Percentiles rank a stretch among this genome's conserved stretches.
Conservation (phyloP, 2,888 invertebrate species). For the Oligia strigilis region DNA sequence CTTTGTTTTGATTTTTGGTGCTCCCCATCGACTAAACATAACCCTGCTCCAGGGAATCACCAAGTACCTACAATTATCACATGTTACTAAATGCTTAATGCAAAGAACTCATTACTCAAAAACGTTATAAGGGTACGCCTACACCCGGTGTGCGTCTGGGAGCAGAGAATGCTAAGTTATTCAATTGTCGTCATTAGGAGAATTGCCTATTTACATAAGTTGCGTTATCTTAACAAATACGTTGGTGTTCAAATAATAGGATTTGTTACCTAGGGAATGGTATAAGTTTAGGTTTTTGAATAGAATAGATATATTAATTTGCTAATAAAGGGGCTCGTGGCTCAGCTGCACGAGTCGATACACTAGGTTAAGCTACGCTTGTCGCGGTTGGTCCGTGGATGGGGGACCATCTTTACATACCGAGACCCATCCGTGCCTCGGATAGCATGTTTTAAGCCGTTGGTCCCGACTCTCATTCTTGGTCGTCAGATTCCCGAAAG, state of each 20-base stretch:
- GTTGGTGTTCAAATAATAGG: neutral
- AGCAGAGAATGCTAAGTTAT: neutral
- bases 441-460: neutral
- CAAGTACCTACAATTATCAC: neutral
- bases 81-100: neutral
- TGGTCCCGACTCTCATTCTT: no score
- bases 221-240: constrained; percentile 1
- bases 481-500: no score
- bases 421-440: no score
- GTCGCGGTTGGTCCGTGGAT: neutral
- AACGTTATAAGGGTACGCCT: constrained; percentile 2
- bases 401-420: neutral
- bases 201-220: constrained; percentile 14
- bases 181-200: constrained; percentile 15
- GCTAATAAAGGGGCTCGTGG: neutral
- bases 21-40: neutral
- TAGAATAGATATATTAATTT: neutral
- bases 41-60: neutral
- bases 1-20: neutral
- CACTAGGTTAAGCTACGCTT: neutral
- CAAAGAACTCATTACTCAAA: constrained; percentile 26
- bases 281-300: neutral
- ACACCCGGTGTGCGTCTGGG: neutral
- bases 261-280: neutral
- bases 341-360: neutral